Base-by-base conservation (phyloP, 2,113 vertebrate species). In the Spea multiplicata region DNA sequence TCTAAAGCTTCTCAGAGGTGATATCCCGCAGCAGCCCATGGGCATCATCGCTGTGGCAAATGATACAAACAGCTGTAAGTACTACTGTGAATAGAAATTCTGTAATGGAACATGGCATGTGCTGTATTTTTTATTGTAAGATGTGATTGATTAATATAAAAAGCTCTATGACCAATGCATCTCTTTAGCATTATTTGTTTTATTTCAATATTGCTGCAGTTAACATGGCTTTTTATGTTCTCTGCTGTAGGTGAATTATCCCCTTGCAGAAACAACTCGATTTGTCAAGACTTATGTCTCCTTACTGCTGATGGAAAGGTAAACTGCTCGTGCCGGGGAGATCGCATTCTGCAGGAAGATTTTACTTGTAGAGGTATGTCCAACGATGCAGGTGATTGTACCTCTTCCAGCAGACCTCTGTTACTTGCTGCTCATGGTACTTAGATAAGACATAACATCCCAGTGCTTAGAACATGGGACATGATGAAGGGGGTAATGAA, bases 1-100 rank as follows among this genome's bases (percentile, higher is more conserved):
- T 84, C 96, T 98, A 93, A 96, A 97, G 81, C 92, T 97, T 12
- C 91, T 98, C 74, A 93, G 97, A 0, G 95, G 95, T 0, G 97
- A 99, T 88, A 99, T 98, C 83, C 97, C 97, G 73, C 97, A 99
- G 88, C 97, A 99, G 86, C 97, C 97, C 76, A 99, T 99, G 97
- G 97, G 97, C 85, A 98, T 99, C 84, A 88, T 96, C 0, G 96
- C 97, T 0, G 96, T 98, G 85, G 97, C 97, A 83, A 98, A 99
- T 3, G 95, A 98, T 92, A 97, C 95, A 16, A 98, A 98, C 88
- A 97, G 94, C 92, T 99, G 97, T 99, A 86, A 94, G 96, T 93
- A 82, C n/a, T n/a, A n/a, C n/a, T n/a, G n/a, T n/a, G n/a, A n/a
- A n/a, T n/a, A n/a, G n/a, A n/a, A n/a, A n/a, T 30, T 30, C 30